phyloP scores from a whole-genome alignment of 1,140 invertebrate genomes.

The Zaprionus africanus region DNA sequence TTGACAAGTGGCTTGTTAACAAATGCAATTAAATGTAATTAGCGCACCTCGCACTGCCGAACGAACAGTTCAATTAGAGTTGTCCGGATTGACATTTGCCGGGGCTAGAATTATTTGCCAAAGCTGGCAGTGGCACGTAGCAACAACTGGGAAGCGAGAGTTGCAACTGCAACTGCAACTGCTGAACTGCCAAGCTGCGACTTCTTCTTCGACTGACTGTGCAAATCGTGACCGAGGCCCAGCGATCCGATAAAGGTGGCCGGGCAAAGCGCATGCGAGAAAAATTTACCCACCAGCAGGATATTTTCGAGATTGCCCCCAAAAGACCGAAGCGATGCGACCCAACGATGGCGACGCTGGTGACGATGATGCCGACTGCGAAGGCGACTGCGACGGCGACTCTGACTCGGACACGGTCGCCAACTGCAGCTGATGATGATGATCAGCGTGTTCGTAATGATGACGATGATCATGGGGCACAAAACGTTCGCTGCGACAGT shows the following conservation, averaged over 20 bases:
- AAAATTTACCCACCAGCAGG: conserved; percentile 83
- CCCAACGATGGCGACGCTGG: conserved; percentile 39
- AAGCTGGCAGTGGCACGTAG: background rate
- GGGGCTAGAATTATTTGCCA: background rate
- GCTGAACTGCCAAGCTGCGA: conserved; percentile 49
- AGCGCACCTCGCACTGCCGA: conserved; percentile 32
- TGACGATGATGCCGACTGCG: conserved; percentile 45
- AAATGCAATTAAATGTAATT: conserved; percentile 72
- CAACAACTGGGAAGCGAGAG: conserved; percentile 1
- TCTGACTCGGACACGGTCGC: conserved; percentile 24
- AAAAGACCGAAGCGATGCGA: conserved; percentile 70
- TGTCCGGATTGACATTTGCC: conserved; percentile 7
- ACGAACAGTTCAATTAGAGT: conserved; percentile 66
- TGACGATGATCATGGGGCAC: conserved; percentile 32
- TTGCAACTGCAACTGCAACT: conserved; percentile 10
- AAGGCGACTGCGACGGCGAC: background rate
- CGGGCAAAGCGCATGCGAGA: conserved; percentile 58
- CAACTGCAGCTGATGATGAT: conserved; percentile 28
- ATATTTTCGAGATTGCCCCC: conserved; percentile 79
- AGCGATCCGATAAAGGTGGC: conserved; percentile 75
- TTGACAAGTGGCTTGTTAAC: conserved; percentile 70
- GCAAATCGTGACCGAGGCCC: conserved; percentile 78
- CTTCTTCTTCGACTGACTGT: conserved; percentile 45
- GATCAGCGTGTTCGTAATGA: conserved; percentile 42
- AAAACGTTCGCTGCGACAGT: conserved; percentile 31